Evolutionary conservation across 2,797 vertebrate genomes (phyloP).

Genomic region (Spheniscus humboldti): DNA sequence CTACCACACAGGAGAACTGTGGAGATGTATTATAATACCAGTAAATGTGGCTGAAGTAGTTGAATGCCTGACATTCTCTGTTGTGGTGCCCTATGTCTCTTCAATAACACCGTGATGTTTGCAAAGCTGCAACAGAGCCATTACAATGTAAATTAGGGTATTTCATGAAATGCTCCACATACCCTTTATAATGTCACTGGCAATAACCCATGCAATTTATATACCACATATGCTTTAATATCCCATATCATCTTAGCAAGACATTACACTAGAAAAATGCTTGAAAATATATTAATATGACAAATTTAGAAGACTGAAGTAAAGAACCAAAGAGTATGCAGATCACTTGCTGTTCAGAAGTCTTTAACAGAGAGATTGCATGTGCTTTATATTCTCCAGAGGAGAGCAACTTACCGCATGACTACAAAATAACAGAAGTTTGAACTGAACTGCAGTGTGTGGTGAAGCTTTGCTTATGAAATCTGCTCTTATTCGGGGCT

Average conservation of each 20-base stretch:
- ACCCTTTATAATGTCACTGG: background rate
- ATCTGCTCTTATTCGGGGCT: background rate
- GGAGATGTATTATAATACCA: background rate
- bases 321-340: background rate
- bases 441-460: background rate
- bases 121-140: background rate
- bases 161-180: background rate
- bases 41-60: background rate
- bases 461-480: background rate
- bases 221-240: background rate
- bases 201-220: background rate
- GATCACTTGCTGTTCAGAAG: background rate
- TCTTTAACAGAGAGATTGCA: background rate
- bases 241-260: background rate
- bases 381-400: background rate
- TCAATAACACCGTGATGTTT: background rate
- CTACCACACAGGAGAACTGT: background rate
- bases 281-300: background rate
- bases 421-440: background rate
- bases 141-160: background rate
- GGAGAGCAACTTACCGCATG: background rate
- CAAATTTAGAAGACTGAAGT: background rate
- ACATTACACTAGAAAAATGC: background rate
- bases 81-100: background rate
- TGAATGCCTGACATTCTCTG: background rate